Evolutionary conservation across 2,797 vertebrate genomes (phyloP).

Genomic region (Carduelis carduelis): DNA sequence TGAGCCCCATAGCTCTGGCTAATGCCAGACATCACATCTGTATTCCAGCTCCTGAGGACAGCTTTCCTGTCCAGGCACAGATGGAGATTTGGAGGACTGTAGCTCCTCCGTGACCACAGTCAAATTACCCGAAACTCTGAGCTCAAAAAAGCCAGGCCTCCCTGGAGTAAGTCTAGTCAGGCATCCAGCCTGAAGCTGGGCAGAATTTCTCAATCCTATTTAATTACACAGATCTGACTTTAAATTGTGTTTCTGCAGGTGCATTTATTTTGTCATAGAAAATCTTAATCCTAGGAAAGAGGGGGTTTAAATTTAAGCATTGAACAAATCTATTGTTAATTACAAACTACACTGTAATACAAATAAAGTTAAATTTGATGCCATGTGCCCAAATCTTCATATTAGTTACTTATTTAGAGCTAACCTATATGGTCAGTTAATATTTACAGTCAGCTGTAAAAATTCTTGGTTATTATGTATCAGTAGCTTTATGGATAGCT

Average conservation of each 20-base stretch:
- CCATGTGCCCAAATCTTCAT: not conserved
- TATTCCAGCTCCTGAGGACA: slow-evolving; percentile 35
- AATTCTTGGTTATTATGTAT: slow-evolving; percentile 23
- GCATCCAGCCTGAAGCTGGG: not conserved
- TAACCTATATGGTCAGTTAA: not conserved
- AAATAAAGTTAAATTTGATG: slow-evolving; percentile 49
- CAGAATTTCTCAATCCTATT: not conserved
- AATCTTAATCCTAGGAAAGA: not conserved
- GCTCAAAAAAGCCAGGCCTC: not conserved
- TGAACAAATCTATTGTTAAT: slow-evolving; percentile 24
- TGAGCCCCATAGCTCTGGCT: slow-evolving; percentile 28
- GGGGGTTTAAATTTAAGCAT: not conserved
- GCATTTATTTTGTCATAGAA: slow-evolving; percentile 11
- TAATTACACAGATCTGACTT: not conserved
- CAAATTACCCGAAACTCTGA: not conserved
- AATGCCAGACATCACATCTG: not conserved
- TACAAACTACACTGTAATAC: slow-evolving; percentile 29
- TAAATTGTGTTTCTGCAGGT: slow-evolving; percentile 31
- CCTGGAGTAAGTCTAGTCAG: not conserved
- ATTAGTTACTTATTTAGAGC: slow-evolving; percentile 52
- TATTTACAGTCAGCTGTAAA: not conserved
- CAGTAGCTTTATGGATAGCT: slow-evolving; percentile 23
- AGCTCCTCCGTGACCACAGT: not conserved
- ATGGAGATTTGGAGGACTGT: not conserved
- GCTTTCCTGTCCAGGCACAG: not conserved